Percentiles rank a stretch among this genome's conserved stretches.
phyloP scores from a whole-genome alignment of 2,888 invertebrate species.

The Hirtodrosophila alboralis region DNA sequence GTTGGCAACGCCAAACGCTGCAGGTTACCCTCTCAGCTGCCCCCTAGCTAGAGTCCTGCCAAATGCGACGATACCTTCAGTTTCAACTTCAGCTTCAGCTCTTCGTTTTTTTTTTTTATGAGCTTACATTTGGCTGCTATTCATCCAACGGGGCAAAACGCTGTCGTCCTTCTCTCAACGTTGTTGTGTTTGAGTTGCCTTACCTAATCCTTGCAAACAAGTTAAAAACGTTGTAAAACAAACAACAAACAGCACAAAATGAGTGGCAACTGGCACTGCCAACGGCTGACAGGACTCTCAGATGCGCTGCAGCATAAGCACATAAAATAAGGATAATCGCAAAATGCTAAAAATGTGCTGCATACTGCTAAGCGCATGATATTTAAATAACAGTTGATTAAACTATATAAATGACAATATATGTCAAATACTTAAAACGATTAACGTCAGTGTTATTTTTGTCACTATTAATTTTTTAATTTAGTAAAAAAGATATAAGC shows the following conservation, averaged over 20 bases:
- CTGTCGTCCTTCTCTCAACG: slow-evolving; percentile 3
- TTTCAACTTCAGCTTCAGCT: slow-evolving; percentile 33
- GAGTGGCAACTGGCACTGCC: slow-evolving; percentile 19
- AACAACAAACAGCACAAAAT: slow-evolving; percentile 52
- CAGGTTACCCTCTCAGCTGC: slow-evolving; percentile 66
- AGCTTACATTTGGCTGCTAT: slow-evolving; percentile 56
- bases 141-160: slow-evolving; percentile 26
- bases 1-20: slow-evolving; percentile 59
- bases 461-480: no score
- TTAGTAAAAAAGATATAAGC: no score
- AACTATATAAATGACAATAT: no score
- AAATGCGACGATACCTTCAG: slow-evolving; percentile 33
- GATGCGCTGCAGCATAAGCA: slow-evolving; percentile 19
- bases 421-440: no score
- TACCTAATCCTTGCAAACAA: slow-evolving; percentile 78
- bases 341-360: slow-evolving; percentile 7
- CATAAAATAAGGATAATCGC: slow-evolving; percentile 29
- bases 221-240: slow-evolving; percentile 77
- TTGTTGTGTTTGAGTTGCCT: slow-evolving; percentile 64
- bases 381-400: not conserved
- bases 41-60: slow-evolving; percentile 19
- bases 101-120: slow-evolving; percentile 63
- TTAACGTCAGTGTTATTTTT: no score
- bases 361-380: slow-evolving; percentile 11
- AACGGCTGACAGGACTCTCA: slow-evolving; percentile 19